A percentile compares a stretch with the other conserved stretches of the same genome.
phyloP scores from a whole-genome alignment of 2,888 invertebrate species.

The Nesidiocoris tenuis region DNA sequence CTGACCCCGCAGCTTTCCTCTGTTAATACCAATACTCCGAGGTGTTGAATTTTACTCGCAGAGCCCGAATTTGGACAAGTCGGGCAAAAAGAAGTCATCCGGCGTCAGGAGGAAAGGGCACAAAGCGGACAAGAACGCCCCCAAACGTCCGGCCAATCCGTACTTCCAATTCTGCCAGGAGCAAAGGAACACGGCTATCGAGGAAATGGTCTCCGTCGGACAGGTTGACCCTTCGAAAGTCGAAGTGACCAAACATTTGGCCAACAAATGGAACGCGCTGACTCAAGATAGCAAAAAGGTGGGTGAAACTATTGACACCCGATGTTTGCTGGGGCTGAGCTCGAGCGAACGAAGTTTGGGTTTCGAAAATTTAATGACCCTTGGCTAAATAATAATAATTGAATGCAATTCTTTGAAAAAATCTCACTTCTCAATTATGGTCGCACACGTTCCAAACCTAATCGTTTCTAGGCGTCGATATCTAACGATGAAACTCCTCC shows the following conservation, averaged over 20 bases:
- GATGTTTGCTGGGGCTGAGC: background rate
- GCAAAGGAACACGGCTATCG: conserved; percentile 65
- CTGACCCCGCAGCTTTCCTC: no score
- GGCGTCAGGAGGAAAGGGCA: conserved; percentile 61
- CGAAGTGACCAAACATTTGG: conserved; percentile 71
- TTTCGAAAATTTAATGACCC: no score
- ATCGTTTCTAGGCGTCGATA: no score
- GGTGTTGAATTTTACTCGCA: no score
- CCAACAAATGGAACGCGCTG: conserved; percentile 71
- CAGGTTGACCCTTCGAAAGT: conserved; percentile 72
- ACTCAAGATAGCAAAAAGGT: conserved; percentile 71
- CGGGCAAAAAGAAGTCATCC: conserved; percentile 29
- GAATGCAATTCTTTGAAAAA: no score
- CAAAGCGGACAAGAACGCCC: conserved; percentile 71
- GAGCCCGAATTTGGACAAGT: conserved; percentile 15
- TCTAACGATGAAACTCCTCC: no score
- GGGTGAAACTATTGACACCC: conserved; percentile 49
- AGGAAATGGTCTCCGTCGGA: conserved; percentile 63
- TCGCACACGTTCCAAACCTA: no score
- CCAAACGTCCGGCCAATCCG: conserved; percentile 76
- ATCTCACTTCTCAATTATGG: no score
- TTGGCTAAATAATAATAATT: no score
- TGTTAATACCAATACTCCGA: no score
- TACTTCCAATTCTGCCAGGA: conserved; percentile 80
- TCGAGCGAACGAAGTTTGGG: background rate